Base-by-base conservation (phyloP, 1,140 invertebrate species). In the Diprion similis region DNA sequence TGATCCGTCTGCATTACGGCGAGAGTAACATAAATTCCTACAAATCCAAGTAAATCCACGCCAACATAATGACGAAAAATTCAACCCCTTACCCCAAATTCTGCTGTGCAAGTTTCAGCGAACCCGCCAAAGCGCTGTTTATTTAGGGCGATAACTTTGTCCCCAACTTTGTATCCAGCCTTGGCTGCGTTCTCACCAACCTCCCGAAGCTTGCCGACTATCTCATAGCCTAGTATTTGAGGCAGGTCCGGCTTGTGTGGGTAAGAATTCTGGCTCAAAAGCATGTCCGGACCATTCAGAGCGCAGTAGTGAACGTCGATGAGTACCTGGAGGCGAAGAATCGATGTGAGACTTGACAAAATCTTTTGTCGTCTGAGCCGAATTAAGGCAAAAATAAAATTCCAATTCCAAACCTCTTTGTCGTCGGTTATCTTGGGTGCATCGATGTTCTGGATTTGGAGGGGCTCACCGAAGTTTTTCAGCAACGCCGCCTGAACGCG, bases 261-360 rank as follows among this genome's bases (percentile, higher is more conserved):
- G 76, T 91, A 89, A 64, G 85, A 80, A 72, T 91, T 91, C 76
- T 86, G 79, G 73, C 82, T 85, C 68, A 90, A 81, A 18, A 90
- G 80, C 47, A 89, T 80, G 83, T 93, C 91, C 7, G 90, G 85
- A 71, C 88, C 88, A 83, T 92, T 92, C n/a, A 92, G 82, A 17
- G 90, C 89, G 79, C 90, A 91, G 68, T 87, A 89, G 75, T 90
- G 84, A 11, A 92, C 89, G 72, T 89, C 86, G 24, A 93, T 87
- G 24, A 91, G 76, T 46, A 92, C 89, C 91, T 92, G 68, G 19
- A 78, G 77, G 45, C 79, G 69, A 75, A 69, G 69, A 71, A 68
- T 75, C 24, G 24, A 37, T 1, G 24, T 37, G 24, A 37, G 24
- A 37, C 24, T 37, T 37, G 1, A 37, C 24, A 6, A 37, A 37